These are phyloP conservation scores for Cynodonichthys magdalenae DNA, from an alignment of 2,797 vertebrate species.

Conservation along the genomic window DNA sequence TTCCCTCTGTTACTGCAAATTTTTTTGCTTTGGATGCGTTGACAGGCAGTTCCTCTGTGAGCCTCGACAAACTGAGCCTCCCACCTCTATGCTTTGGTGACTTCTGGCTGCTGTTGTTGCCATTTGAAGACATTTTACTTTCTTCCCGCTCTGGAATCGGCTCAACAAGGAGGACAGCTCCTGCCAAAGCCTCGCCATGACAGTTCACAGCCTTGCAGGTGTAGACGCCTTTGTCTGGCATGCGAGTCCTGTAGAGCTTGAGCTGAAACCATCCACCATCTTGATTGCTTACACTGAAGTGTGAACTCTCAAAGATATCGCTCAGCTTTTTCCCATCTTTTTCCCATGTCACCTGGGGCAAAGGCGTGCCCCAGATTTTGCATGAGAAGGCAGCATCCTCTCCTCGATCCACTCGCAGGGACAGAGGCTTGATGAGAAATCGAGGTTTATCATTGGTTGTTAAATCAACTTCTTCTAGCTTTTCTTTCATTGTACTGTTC, in stretches of 20 bases:
- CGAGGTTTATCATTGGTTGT: slow-evolving; percentile 71
- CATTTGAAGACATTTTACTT: slow-evolving; percentile 55
- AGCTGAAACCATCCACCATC: slow-evolving; percentile 87
- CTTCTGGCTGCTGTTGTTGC: slow-evolving; percentile 59
- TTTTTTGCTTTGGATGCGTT: slow-evolving; percentile 83
- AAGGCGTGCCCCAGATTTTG: slow-evolving; percentile 85
- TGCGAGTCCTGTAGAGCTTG: slow-evolving; percentile 83
- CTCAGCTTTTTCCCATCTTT: slow-evolving; percentile 91
- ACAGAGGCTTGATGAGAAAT: slow-evolving; percentile 88
- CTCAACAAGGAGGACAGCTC: slow-evolving; percentile 90
- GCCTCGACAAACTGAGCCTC: slow-evolving; percentile 44
- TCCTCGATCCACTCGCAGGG: slow-evolving; percentile 85
- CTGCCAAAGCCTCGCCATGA: slow-evolving; percentile 83
- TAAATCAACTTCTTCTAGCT: slow-evolving; percentile 50
- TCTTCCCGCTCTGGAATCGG: slow-evolving; percentile 65
- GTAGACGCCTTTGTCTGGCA: slow-evolving; percentile 91
- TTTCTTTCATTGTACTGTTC: slow-evolving; percentile 14
- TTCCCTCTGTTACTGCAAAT: slow-evolving; percentile 91
- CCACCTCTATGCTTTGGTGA: slow-evolving; percentile 62
- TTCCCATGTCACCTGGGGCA: slow-evolving; percentile 87
- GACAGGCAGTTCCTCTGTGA: slow-evolving; percentile 60
- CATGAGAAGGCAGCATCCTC: slow-evolving; percentile 89
- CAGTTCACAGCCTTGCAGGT: slow-evolving; percentile 88
- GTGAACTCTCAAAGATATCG: slow-evolving; percentile 91
- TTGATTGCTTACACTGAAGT: slow-evolving; percentile 82